Evolutionary conservation across 1,140 invertebrate genomes (phyloP).

Genomic region (Drosophila watanabei): DNA sequence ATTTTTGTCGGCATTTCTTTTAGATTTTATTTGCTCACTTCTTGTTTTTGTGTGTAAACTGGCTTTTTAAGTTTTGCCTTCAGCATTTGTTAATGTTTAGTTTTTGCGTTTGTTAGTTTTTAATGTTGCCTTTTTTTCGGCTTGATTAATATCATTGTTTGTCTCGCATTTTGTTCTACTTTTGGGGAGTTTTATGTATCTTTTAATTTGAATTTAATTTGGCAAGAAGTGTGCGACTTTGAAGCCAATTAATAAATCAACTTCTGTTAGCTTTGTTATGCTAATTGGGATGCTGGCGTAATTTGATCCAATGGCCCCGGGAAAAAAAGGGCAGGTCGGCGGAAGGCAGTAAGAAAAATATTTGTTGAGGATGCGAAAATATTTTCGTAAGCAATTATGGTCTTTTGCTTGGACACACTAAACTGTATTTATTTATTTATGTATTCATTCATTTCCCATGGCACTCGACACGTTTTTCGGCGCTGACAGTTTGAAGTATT

Average conservation of each 20-base stretch:
- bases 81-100: constrained; percentile 10
- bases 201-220: constrained; percentile 43
- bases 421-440: constrained; percentile 43
- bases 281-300: constrained; percentile 53
- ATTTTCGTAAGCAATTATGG: constrained; percentile 43
- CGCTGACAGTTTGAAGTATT: constrained; percentile 70
- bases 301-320: constrained; percentile 20
- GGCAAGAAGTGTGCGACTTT: constrained; percentile 31
- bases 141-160: constrained; percentile 43
- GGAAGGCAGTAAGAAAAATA: constrained; percentile 11
- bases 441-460: constrained; percentile 38
- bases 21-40: constrained; percentile 27
- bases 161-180: constrained; percentile 29
- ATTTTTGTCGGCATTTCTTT: constrained; percentile 60
- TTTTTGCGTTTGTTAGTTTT: background rate
- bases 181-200: constrained; percentile 24
- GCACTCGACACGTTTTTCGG: constrained; percentile 53
- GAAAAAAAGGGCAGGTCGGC: background rate
- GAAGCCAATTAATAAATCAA: constrained; percentile 47
- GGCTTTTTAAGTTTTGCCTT: constrained; percentile 47
- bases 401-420: constrained; percentile 15
- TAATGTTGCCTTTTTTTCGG: constrained; percentile 14
- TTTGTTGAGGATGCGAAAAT: constrained; percentile 35
- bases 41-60: constrained; percentile 25
- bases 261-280: constrained; percentile 68